Evolutionary conservation across 1,140 invertebrate species (phyloP).

Genomic region (Caenorhabditis inopinata): DNA sequence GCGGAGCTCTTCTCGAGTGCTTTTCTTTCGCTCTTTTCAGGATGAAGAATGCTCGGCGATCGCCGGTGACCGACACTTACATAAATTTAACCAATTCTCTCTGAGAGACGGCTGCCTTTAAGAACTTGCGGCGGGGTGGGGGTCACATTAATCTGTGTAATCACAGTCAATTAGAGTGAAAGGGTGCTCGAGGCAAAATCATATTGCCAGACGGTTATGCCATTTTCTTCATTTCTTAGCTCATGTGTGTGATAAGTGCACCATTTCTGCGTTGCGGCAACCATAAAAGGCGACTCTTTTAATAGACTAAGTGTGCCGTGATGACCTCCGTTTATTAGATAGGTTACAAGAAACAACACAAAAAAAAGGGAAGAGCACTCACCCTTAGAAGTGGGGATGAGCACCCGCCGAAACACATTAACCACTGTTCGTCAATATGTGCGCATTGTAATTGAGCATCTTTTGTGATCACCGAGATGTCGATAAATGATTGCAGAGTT

Average conservation of each 20-base stretch:
- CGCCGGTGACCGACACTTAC: conserved; percentile 8
- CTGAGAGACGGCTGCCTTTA: not conserved
- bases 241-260: conserved; percentile 11
- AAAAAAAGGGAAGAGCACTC: conserved; percentile 1
- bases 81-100: not conserved
- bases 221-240: not conserved
- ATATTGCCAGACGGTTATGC: conserved; percentile 26
- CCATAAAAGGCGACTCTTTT: not conserved
- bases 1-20: conserved; percentile 40
- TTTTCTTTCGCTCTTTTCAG: conserved; percentile 28
- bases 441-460: conserved; percentile 2
- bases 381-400: not conserved
- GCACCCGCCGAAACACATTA: conserved; percentile 24
- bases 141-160: not conserved
- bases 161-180: not conserved
- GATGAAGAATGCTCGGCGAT: not conserved
- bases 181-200: not conserved
- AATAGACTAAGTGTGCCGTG: conserved; percentile 8
- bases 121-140: not conserved
- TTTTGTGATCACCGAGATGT: conserved; percentile 1
- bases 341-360: conserved; percentile 1
- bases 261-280: not conserved
- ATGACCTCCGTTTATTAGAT: not conserved
- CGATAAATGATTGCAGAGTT: not conserved
- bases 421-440: not conserved